These are phyloP conservation scores for Contarinia nasturtii DNA, from an alignment of 1,140 invertebrate genomes.

Conservation along the genomic window DNA sequence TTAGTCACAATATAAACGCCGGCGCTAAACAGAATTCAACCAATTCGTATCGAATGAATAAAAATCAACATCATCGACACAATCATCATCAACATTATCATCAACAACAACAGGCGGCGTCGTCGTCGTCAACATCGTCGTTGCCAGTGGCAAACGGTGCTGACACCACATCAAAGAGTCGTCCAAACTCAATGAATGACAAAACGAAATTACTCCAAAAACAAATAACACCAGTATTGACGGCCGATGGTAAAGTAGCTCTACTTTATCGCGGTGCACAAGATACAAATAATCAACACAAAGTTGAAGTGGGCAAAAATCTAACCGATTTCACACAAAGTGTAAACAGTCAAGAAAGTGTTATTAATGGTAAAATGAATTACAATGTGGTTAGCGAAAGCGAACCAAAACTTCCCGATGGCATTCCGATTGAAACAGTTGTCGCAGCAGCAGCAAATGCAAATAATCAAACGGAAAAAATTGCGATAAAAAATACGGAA, in stretches of 20 bases:
- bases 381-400: not conserved
- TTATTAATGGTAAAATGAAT: constrained; percentile 1
- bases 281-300: constrained; percentile 17
- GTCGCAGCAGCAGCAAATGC: not conserved
- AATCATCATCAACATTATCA: not conserved
- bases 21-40: not conserved
- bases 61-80: no score
- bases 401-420: constrained; percentile 2
- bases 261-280: constrained; percentile 23
- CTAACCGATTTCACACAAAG: constrained; percentile 9
- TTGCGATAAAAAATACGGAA: no score
- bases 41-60: no score
- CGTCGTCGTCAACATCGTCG: not conserved
- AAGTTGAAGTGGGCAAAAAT: constrained; percentile 23
- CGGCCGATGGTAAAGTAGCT: constrained; percentile 25
- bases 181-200: no score
- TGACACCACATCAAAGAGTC: not conserved
- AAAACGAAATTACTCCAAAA: no score
- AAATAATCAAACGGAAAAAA: no score
- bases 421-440: not conserved
- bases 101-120: not conserved
- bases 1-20: constrained; percentile 8
- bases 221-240: constrained; percentile 23
- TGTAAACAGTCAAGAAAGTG: constrained; percentile 1
- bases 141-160: no score